Conservation (phyloP, 2,113 vertebrate species). For the Motacilla alba region DNA sequence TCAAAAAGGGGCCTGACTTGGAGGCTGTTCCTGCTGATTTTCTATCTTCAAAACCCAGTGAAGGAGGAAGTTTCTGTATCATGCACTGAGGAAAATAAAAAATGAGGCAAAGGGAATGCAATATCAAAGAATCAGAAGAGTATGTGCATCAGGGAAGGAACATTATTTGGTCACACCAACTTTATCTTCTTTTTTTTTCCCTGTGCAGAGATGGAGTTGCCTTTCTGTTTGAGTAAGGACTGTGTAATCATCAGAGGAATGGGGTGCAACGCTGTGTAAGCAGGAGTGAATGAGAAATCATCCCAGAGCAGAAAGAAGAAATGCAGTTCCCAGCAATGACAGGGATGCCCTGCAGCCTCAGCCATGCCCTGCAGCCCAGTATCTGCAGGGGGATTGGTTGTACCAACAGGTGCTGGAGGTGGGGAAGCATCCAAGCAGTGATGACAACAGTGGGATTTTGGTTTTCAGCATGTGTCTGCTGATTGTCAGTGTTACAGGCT, state of each 20-base stretch:
- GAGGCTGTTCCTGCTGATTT: background rate
- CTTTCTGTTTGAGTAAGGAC: background rate
- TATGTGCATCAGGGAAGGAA: background rate
- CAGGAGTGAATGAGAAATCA: background rate
- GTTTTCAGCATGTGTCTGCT: background rate
- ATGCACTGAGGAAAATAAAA: background rate
- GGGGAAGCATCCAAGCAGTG: background rate
- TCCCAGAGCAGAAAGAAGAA: background rate
- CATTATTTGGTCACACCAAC: background rate
- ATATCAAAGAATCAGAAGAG: background rate
- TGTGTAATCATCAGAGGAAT: background rate
- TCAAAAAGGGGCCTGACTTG: background rate
- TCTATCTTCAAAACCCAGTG: background rate
- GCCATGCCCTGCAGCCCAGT: background rate
- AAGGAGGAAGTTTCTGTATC: background rate
- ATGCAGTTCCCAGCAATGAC: background rate
- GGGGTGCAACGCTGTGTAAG: background rate
- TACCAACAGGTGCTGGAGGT: background rate
- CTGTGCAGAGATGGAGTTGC: background rate
- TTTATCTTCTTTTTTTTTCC: background rate
- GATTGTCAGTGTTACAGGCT: background rate
- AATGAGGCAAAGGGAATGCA: background rate
- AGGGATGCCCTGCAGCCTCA: background rate
- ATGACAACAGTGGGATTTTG: rapidly evolving
- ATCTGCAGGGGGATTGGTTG: background rate